A percentile compares a stretch with the other conserved stretches of the same genome.
Conservation (phyloP, 1,140 invertebrate genomes). For the Bombus ignitus region DNA sequence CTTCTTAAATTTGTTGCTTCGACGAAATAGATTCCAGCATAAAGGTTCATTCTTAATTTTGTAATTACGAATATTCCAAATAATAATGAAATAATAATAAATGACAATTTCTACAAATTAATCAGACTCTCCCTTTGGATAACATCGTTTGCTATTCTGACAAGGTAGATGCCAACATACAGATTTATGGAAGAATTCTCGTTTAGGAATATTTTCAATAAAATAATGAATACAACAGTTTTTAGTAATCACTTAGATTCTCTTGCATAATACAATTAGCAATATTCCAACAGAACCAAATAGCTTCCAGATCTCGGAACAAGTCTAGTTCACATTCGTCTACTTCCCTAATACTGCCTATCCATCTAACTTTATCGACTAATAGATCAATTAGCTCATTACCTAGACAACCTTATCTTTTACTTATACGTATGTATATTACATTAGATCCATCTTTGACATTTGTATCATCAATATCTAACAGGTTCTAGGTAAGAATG, state of each 20-base stretch:
- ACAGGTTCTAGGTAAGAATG: conserved; percentile 59
- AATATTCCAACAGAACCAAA: not conserved
- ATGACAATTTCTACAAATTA: no score
- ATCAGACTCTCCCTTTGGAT: no score
- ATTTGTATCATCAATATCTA: not conserved
- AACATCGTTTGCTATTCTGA: no score
- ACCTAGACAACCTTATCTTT: not conserved
- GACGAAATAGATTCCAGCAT: no score
- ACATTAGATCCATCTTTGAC: not conserved
- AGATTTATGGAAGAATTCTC: not conserved
- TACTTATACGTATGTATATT: conserved; percentile 32
- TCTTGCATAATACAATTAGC: not conserved
- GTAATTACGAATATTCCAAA: no score
- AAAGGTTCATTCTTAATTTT: no score
- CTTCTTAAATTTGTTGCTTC: no score
- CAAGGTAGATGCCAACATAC: no score
- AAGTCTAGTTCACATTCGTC: not conserved
- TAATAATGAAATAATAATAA: no score
- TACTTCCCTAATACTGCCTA: not conserved
- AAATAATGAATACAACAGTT: not conserved
- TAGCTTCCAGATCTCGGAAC: not conserved
- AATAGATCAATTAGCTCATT: not conserved
- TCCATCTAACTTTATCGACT: not conserved
- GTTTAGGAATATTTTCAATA: not conserved
- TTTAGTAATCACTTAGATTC: not conserved